Percentiles rank a stretch among this genome's conserved stretches.
phyloP scores from a whole-genome alignment of 2,113 vertebrate genomes.

The Tichodroma muraria region DNA sequence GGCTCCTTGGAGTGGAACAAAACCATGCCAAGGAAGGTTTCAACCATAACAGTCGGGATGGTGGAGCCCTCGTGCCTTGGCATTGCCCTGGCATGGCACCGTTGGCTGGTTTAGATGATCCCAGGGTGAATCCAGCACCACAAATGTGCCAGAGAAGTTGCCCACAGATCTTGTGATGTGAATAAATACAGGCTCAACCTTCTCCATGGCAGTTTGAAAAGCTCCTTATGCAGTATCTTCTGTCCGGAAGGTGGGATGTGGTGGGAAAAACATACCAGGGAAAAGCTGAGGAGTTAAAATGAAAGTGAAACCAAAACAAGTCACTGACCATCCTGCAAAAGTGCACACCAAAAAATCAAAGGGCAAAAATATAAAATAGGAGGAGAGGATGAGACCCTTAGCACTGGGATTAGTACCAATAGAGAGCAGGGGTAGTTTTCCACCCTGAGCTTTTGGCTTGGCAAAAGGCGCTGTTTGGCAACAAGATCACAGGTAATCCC shows the following conservation, averaged over 20 bases:
- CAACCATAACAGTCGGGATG: neutral
- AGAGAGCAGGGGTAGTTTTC: neutral
- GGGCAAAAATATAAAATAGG: neutral
- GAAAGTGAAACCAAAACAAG: neutral
- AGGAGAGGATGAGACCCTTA: neutral
- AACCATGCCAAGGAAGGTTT: neutral
- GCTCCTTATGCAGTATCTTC: neutral
- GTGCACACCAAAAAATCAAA: neutral
- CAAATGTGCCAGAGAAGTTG: neutral
- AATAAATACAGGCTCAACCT: neutral
- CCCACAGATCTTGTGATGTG: neutral
- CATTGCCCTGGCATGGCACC: neutral
- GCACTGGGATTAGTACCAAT: neutral
- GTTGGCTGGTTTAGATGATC: neutral
- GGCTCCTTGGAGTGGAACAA: neutral
- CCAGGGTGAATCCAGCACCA: neutral
- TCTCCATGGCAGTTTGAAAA: neutral
- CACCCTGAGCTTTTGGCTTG: neutral
- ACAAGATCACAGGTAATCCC: conserved; percentile 1
- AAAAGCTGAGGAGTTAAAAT: neutral
- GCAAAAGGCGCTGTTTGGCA: conserved; percentile 47
- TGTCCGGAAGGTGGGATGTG: neutral
- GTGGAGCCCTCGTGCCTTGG: neutral
- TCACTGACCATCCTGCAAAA: neutral
- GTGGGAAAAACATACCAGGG: neutral